These are phyloP conservation scores for Mesaphorura yosii DNA, from an alignment of 1,140 invertebrate genomes.

Conservation along the genomic window DNA sequence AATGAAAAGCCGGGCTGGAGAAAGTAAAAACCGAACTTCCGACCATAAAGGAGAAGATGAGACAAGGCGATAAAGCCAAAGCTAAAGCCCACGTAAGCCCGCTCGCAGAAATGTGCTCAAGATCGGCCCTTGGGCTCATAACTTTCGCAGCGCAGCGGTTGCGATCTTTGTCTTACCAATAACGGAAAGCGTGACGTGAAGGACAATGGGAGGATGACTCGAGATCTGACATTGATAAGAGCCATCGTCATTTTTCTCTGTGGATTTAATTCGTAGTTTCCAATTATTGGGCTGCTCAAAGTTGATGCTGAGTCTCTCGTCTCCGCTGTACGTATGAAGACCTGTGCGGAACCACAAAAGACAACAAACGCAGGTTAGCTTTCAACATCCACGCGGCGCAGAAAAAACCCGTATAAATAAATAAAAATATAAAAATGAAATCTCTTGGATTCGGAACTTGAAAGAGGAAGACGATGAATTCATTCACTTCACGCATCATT, in stretches of 20 bases:
- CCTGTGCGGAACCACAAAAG: conserved; percentile 36
- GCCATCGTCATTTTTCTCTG: conserved; percentile 59
- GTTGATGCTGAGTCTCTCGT: conserved; percentile 58
- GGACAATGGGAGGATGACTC: conserved; percentile 59
- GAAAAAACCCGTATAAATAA: too few species aligned
- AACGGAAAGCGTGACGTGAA: conserved; percentile 56
- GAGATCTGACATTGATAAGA: conserved; percentile 69
- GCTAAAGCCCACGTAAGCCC: too few species aligned
- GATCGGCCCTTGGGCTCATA: too few species aligned
- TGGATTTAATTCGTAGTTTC: conserved; percentile 58
- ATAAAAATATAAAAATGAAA: conserved; percentile 3
- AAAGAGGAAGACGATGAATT: too few species aligned
- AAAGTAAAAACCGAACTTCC: too few species aligned
- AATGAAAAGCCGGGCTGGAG: too few species aligned
- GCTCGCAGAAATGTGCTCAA: too few species aligned
- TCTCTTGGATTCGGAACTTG: neutral
- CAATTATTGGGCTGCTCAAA: conserved; percentile 65
- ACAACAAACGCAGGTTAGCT: neutral
- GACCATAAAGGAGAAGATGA: too few species aligned
- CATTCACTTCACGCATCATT: neutral
- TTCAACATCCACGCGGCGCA: neutral
- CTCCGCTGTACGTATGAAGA: conserved; percentile 64
- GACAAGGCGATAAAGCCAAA: too few species aligned
- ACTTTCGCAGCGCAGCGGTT: too few species aligned
- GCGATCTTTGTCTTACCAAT: conserved; percentile 50